Evolutionary conservation across 1,140 invertebrate genomes (phyloP), one percentile per base, ranked within the genome.

Genomic region (Drosophila albomicans): DNA sequence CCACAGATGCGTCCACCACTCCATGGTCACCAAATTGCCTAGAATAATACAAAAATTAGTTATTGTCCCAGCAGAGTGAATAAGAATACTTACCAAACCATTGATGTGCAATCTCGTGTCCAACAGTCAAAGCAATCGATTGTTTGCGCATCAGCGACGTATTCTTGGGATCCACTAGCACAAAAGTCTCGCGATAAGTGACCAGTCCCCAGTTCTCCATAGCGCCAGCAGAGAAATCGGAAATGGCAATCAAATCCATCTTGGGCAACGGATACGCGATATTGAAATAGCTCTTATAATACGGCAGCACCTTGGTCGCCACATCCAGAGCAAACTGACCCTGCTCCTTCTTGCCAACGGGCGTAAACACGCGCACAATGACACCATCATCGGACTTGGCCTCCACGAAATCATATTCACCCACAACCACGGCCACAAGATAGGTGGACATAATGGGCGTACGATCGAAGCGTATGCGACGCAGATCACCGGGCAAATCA

Each of bases 401-500:
- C 92, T 99, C 98, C 2, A 99, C 95, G 93, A 96, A 98, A 93
- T 99, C 98, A 93, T 97, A 99, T 93, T 99, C 98, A 25, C 98
- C 98, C 5, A 99, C 96, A 1, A 98, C 96, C 51, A 97, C 95
- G 0, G 98, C 98, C 46, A 99, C 96, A 58, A 99, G 93, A 91
- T 99, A 99, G 0, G 98, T 99, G 1, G 98, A 98, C 99, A 99
- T 99, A 66, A 98, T 95, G 0, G 98, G 98, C 1, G 98, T 98
- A 64, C 94, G 96, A 75, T 97, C 95, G 93, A 98, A 99, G 52
- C 94, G 94, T 10, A 98, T 93, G 3, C 94, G 93, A 78, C 95
- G 94, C n/a, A 94, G 85, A 1, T 93, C 89, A 76, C 95, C 93
- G 2, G 93, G 93, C 51, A 93, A 75, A 0, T 92, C 69, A 11